Conservation (phyloP, 2,113 vertebrate species). For the Malurus elegans region DNA sequence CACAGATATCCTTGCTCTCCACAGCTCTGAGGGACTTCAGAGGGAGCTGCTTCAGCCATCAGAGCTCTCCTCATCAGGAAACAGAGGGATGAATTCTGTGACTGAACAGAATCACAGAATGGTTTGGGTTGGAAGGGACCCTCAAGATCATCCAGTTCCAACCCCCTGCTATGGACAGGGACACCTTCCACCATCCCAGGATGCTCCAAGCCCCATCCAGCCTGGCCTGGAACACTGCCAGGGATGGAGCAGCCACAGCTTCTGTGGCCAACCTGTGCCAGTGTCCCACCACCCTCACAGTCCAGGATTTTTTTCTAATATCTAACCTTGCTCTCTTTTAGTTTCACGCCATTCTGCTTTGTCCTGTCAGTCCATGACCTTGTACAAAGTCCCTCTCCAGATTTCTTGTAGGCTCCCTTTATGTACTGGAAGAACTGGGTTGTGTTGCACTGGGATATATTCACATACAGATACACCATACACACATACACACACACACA, state of each 20-base stretch:
- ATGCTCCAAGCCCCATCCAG: rapidly evolving
- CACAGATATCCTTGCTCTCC: neutral
- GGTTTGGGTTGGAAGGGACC: neutral
- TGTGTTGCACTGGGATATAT: neutral
- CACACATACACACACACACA: neutral
- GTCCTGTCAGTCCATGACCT: neutral
- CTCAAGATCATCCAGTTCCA: neutral
- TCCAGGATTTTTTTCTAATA: neutral
- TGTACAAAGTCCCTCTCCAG: neutral
- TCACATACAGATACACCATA: neutral
- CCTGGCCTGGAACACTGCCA: rapidly evolving
- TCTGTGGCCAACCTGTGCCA: neutral
- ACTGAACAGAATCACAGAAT: neutral
- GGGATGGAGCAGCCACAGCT: neutral
- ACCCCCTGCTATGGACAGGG: neutral
- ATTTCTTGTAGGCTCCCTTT: neutral
- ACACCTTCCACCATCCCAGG: neutral
- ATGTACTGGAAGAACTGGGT: neutral
- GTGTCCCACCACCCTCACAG: rapidly evolving
- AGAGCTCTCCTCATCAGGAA: neutral
- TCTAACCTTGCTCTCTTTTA: neutral
- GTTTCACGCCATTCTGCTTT: neutral
- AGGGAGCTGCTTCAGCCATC: neutral
- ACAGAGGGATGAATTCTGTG: neutral
- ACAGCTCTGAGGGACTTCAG: neutral